Evolutionary conservation across 1,140 invertebrate species (phyloP).

Genomic region (Vanessa atalanta): DNA sequence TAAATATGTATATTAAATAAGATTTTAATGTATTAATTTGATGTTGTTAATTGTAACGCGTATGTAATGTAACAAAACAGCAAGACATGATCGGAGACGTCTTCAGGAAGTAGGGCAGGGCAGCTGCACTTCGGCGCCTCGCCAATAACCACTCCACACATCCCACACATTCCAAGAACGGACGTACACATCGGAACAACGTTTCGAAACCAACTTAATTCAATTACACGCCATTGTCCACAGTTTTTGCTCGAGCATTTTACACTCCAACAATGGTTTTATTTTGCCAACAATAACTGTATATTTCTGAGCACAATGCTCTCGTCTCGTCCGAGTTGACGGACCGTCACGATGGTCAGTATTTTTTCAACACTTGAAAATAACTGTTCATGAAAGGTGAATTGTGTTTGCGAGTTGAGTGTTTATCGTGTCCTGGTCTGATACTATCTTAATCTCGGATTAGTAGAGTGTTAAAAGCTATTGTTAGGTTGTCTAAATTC

Average conservation of each 20-base stretch:
- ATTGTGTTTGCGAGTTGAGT: slow-evolving; percentile 72
- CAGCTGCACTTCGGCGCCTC: slow-evolving; percentile 14
- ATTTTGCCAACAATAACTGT: slow-evolving; percentile 79
- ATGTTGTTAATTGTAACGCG: no score
- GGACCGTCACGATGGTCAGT: slow-evolving; percentile 53
- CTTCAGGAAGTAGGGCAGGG: slow-evolving; percentile 20
- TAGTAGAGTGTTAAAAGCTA: slow-evolving; percentile 56
- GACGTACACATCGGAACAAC: slow-evolving; percentile 24
- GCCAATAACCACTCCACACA: not conserved
- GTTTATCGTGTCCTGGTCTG: slow-evolving; percentile 65
- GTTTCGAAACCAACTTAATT: slow-evolving; percentile 55
- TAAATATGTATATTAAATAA: no score
- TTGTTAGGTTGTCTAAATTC: slow-evolving; percentile 64
- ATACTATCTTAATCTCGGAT: slow-evolving; percentile 76
- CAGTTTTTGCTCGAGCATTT: slow-evolving; percentile 61
- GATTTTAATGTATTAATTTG: no score
- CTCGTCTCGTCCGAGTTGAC: slow-evolving; percentile 47
- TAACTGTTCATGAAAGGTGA: slow-evolving; percentile 67
- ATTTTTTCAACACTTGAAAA: slow-evolving; percentile 62
- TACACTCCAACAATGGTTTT: slow-evolving; percentile 63
- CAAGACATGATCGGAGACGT: not conserved
- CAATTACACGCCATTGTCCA: slow-evolving; percentile 66
- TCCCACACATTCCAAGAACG: slow-evolving; percentile 21
- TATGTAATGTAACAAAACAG: no score
- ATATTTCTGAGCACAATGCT: slow-evolving; percentile 54